Percentiles rank a stretch among this genome's conserved stretches.
phyloP scores from a whole-genome alignment of 1,140 invertebrate genomes.

The Olivierus martensii region DNA sequence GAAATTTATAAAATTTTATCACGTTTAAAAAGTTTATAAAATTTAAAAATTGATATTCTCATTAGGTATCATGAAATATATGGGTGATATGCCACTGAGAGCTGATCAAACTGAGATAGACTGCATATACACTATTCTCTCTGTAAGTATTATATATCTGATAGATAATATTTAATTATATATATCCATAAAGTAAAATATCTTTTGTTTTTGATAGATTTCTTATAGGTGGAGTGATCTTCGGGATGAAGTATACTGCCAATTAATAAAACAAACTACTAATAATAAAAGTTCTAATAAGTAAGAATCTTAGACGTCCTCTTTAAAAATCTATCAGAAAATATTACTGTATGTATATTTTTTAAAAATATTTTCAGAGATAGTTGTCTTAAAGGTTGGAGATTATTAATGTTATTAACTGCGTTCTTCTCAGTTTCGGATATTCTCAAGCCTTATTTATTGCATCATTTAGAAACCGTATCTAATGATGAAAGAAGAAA shows the following conservation, averaged over 20 bases:
- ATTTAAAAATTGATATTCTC: slow-evolving; percentile 13
- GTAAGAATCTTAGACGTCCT: slow-evolving; percentile 4
- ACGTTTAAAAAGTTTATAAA: too few species aligned
- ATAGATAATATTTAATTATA: too few species aligned
- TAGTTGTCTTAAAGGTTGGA: slow-evolving; percentile 92
- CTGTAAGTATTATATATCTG: slow-evolving; percentile 62
- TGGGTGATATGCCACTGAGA: slow-evolving; percentile 70
- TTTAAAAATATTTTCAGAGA: slow-evolving; percentile 35
- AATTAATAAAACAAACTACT: slow-evolving; percentile 96
- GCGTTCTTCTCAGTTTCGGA: slow-evolving; percentile 95
- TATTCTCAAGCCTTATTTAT: slow-evolving; percentile 76
- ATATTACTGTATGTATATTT: too few species aligned
- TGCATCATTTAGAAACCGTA: slow-evolving; percentile 88
- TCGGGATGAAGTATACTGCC: slow-evolving; percentile 92
- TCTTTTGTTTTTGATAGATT: slow-evolving; percentile 41
- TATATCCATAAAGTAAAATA: neutral
- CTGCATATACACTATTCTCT: slow-evolving; percentile 85
- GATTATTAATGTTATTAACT: slow-evolving; percentile 89
- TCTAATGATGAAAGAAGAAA: slow-evolving; percentile 84
- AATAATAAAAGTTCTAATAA: slow-evolving; percentile 79
- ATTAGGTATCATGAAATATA: slow-evolving; percentile 84
- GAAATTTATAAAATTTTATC: too few species aligned
- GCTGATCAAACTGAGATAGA: slow-evolving; percentile 64
- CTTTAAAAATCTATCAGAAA: too few species aligned
- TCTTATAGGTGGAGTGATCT: slow-evolving; percentile 82